These are phyloP conservation scores for Abramis brama DNA, from an alignment of 2,113 vertebrate species.

Conservation along the genomic window DNA sequence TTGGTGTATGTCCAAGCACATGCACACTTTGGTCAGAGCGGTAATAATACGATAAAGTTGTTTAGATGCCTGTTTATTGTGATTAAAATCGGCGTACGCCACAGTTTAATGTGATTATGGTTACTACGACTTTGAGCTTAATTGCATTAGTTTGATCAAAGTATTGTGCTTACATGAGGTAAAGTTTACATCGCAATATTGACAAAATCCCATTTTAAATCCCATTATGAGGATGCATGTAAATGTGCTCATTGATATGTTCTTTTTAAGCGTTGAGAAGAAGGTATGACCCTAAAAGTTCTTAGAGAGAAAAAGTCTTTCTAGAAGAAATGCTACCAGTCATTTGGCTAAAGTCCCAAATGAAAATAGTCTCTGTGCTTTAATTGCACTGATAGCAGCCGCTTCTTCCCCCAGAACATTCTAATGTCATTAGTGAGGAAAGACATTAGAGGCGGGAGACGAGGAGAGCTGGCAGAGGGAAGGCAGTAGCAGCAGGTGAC, in stretches of 20 bases:
- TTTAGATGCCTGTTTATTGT: no score
- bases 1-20: no score
- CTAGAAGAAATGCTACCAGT: not conserved
- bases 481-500: constrained; percentile 56
- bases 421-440: constrained; percentile 56
- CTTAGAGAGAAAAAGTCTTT: not conserved
- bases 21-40: no score
- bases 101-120: no score
- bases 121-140: no score
- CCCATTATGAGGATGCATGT: no score
- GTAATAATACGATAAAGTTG: no score
- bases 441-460: constrained; percentile 54
- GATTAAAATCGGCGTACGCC: no score
- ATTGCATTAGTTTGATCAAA: no score
- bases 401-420: constrained; percentile 25
- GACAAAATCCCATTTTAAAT: no score
- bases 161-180: no score
- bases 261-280: not conserved
- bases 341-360: constrained; percentile 40
- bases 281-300: constrained; percentile 14
- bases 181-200: no score
- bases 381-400: constrained; percentile 27
- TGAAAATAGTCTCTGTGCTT: constrained; percentile 25
- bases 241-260: not conserved
- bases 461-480: constrained; percentile 43